Base-by-base conservation (phyloP, 2,113 vertebrate genomes). In the Orthonyx spaldingii region DNA sequence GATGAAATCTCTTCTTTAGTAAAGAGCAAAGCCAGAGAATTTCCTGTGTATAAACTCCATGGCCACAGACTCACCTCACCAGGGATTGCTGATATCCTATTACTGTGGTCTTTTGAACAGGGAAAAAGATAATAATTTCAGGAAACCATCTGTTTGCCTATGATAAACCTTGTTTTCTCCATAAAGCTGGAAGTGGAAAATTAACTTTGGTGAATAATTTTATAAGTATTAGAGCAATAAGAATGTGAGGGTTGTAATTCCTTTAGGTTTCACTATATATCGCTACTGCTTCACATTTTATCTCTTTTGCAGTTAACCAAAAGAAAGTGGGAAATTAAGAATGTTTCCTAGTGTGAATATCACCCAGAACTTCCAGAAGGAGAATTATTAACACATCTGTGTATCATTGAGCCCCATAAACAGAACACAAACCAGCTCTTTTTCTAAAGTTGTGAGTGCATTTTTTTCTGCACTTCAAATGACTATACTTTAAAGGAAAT, bases 101-200 rank as follows among this genome's bases (percentile, higher is more conserved):
- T 92, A 91, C 57, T 0, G 3, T 47, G 76, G 52, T n/a, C 70
- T 94, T 96, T 35, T 72, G 83, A 93, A 85, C 24, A 74, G 20
- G 84, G 26, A 78, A 91, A 84, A 52, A 87, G 9, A 84, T 71
- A 52, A 15, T 69, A 35, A 96, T 83, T 90, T 90, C 72, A 86
- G 76, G 61, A 96, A 94, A 76, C 64, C 82, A 92, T 88, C 95
- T 96, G 85, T 78, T 96, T 91, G 75, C 30, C 37, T 90, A 32
- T 28, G 87, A 95, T 94, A 97, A 90, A 97, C 52, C n/a, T 84
- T 1, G 0, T 94, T 96, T 96, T 86, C 79, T 70, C 85, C 57
- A 78, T 39, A 60, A 87, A 92, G 32, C 16, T 75, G 35, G 52
- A 90, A 88, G 10, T 78, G 80, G 71, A 93, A 94, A 85, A 37